These are phyloP conservation scores for Numida meleagris DNA, from an alignment of 2,113 vertebrate genomes.

Conservation along the genomic window DNA sequence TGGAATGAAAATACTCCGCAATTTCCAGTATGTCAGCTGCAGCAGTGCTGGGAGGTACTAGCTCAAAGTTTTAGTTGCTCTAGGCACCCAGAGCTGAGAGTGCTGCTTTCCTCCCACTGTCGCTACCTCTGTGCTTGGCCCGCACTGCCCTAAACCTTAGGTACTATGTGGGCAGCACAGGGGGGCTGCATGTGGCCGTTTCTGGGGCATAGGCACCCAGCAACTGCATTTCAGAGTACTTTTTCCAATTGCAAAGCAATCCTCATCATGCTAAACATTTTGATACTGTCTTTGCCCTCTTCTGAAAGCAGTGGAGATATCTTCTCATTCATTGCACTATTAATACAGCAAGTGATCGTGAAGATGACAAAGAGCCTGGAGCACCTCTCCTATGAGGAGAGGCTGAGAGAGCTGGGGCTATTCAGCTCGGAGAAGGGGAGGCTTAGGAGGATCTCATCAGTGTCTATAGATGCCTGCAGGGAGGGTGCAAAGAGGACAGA, in stretches of 20 bases:
- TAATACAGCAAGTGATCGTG: not conserved
- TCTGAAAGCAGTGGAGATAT: not conserved
- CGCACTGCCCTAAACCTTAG: accelerated
- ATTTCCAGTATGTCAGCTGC: not conserved
- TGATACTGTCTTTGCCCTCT: not conserved
- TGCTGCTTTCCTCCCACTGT: not conserved
- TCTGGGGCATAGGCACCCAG: accelerated
- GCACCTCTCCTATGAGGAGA: not conserved
- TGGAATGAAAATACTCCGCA: not conserved
- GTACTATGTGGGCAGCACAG: not conserved
- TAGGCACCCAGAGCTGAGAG: not conserved
- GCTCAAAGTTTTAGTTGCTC: not conserved
- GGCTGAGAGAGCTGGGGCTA: not conserved
- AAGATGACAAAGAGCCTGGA: not conserved
- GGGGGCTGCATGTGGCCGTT: accelerated
- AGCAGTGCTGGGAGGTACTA: not conserved
- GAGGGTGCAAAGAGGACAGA: not conserved
- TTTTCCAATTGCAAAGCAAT: not conserved
- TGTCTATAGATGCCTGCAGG: not conserved
- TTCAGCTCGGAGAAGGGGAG: not conserved
- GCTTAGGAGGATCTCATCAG: not conserved
- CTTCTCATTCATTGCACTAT: accelerated
- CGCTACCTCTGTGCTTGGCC: accelerated
- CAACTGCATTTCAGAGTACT: not conserved
- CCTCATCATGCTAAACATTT: not conserved